Evolutionary conservation across 1,140 invertebrate species (phyloP), one percentile per base, ranked within the genome.

Genomic region (Trichonephila clavipes): DNA sequence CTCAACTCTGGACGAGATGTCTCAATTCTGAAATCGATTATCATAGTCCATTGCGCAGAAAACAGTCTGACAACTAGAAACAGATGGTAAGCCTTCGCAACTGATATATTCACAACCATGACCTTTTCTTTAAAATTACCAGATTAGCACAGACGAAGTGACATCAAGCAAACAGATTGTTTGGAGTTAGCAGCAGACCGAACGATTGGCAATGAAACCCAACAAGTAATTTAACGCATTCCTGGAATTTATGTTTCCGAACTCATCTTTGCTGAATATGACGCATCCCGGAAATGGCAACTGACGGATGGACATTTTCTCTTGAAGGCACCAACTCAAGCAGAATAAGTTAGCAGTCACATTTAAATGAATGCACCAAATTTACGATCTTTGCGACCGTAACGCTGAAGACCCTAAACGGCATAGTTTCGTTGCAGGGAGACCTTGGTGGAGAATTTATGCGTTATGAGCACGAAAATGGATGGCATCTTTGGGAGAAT

Each of bases 341-440:
- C 64, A 64, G 83, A 92, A 92, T 92, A 92, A 92, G 90, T 92
- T 69, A 83, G 62, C 90, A 92, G 90, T 92, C 90, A 92, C 90
- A 92, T 92, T 86, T 86, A 92, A 92, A 92, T 87, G 90, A 92
- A 92, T 92, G 83, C 90, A 62, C 14, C 83, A 40, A 92, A 86
- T 86, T 92, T 92, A 92, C 62, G 90, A 83, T 64, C 82, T n/a
- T 44, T 59, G 51, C 59, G 61, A 58, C 77, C 77, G 61, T 91
- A 90, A 77, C 88, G 88, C 4, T 21, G 72, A 77, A 77, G 34
- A 77, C 72, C 28, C 34, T 77, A 85, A 85, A 89, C 77, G 51
- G n/a, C 69, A 44, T 59, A 90, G n/a, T 77, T 81, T 90, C 61
- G 62, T 77, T 24, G 90, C 64, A 87, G 28, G 19, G 64, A 87